Percentiles rank a stretch among this genome's conserved stretches.
These are phyloP conservation scores for Xenentodon cancila DNA, from an alignment of 2,797 vertebrate species.

Conservation along the genomic window DNA sequence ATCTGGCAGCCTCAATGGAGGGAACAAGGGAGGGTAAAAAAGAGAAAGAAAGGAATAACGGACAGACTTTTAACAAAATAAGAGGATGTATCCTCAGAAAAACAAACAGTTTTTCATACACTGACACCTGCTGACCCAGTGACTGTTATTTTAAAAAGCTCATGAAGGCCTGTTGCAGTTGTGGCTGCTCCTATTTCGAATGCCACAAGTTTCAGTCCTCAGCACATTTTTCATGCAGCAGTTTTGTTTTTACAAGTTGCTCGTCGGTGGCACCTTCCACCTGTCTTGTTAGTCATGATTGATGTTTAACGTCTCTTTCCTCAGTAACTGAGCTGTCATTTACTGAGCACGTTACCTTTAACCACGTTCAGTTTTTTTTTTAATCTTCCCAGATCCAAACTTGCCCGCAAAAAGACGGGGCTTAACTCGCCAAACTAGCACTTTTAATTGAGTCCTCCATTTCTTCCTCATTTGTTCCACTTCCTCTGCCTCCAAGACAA, in stretches of 20 bases:
- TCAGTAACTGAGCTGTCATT: conserved; percentile 50
- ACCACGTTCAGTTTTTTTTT: conserved; percentile 22
- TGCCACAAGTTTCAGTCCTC: conserved; percentile 4
- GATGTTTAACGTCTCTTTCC: conserved; percentile 53
- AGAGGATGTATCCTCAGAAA: conserved; percentile 56
- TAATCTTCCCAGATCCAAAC: background rate
- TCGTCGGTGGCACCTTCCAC: conserved; percentile 20
- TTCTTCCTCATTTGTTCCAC: conserved; percentile 14
- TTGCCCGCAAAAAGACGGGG: conserved; percentile 7
- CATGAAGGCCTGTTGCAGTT: conserved; percentile 18
- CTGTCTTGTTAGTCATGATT: conserved; percentile 58
- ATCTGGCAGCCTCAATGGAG: conserved; percentile 74
- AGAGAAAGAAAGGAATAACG: conserved; percentile 52
- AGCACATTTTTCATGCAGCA: background rate
- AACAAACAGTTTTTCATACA: conserved; percentile 27
- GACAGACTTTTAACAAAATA: conserved; percentile 64
- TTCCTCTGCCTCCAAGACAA: conserved; percentile 36
- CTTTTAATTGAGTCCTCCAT: conserved; percentile 22
- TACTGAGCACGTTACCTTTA: conserved; percentile 51
- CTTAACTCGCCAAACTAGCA: conserved; percentile 8
- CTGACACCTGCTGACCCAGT: conserved; percentile 20
- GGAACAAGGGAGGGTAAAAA: conserved; percentile 33
- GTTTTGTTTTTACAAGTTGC: conserved; percentile 6
- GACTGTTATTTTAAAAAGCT: conserved; percentile 22
- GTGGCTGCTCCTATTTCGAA: background rate